Conservation (phyloP, 2,113 vertebrate species). For the Tor tambroides region DNA sequence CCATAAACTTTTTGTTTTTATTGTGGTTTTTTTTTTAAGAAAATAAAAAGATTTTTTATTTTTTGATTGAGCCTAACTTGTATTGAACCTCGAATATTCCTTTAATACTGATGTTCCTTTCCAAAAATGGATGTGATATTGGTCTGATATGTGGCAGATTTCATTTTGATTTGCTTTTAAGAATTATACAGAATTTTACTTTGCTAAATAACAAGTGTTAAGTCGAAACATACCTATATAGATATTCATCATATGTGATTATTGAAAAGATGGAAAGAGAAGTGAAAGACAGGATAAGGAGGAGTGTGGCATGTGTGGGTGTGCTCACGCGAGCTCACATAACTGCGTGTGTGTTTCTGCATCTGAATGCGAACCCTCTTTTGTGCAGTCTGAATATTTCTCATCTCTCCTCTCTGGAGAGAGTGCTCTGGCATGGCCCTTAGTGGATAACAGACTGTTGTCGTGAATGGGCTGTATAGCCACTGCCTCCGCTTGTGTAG, state of each 20-base stretch:
- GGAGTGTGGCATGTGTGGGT: not conserved
- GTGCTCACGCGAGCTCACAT: not conserved
- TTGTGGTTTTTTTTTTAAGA: too few relatives aligned
- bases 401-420: slow-evolving; percentile 14
- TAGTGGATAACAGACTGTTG: slow-evolving; percentile 33
- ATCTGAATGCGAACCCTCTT: not conserved
- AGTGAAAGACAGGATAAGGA: not conserved
- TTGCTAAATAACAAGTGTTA: not conserved
- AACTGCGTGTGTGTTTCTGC: slow-evolving; percentile 28
- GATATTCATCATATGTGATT: not conserved
- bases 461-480: slow-evolving; percentile 44
- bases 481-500: slow-evolving; percentile 22
- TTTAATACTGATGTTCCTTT: not conserved
- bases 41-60: too few relatives aligned
- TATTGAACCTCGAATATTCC: not conserved
- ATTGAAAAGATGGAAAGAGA: not conserved
- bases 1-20: too few relatives aligned
- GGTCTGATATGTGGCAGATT: not conserved
- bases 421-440: slow-evolving; percentile 43
- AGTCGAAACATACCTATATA: not conserved
- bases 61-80: not conserved
- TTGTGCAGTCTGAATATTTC: slow-evolving; percentile 22
- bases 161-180: not conserved
- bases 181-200: not conserved
- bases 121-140: not conserved